Conservation (phyloP, 2,888 invertebrate genomes). For the Eudemis profundana region DNA sequence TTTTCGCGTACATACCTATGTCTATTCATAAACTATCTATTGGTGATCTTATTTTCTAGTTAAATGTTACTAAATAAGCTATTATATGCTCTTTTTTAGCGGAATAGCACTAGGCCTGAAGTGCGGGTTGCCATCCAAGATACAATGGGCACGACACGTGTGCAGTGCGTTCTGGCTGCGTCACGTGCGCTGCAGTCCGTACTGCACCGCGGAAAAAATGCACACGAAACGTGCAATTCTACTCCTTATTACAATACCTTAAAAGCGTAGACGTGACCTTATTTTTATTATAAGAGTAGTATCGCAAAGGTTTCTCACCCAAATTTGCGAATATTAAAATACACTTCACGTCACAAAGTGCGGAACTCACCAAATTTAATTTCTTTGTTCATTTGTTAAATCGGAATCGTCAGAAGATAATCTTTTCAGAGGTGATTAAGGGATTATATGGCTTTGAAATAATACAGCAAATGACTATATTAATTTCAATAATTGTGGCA, state of each 20-base stretch:
- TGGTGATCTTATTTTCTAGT: no score
- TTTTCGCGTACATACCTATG: no score
- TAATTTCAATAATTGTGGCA: no score
- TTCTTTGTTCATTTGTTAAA: slow-evolving; percentile 22
- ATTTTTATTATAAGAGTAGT: not conserved
- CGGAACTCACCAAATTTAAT: slow-evolving; percentile 1
- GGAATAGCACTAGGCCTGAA: no score
- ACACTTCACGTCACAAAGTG: slow-evolving; percentile 5
- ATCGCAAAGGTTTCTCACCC: slow-evolving; percentile 10
- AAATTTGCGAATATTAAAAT: slow-evolving; percentile 11
- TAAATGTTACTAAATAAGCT: no score
- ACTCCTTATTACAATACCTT: not conserved
- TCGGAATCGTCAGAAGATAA: not conserved
- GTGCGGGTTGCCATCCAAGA: no score
- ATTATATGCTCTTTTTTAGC: no score
- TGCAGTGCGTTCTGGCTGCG: slow-evolving; percentile 19
- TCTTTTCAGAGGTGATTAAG: not conserved
- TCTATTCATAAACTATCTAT: no score
- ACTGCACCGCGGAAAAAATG: not conserved
- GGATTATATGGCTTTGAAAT: not conserved
- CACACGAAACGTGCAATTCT: not conserved
- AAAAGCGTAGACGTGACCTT: not conserved
- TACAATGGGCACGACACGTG: slow-evolving; percentile 24
- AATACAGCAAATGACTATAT: no score
- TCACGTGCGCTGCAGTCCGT: slow-evolving; percentile 37